phyloP scores from a whole-genome alignment of 2,888 invertebrate genomes.

The Megamerina dolium region DNA sequence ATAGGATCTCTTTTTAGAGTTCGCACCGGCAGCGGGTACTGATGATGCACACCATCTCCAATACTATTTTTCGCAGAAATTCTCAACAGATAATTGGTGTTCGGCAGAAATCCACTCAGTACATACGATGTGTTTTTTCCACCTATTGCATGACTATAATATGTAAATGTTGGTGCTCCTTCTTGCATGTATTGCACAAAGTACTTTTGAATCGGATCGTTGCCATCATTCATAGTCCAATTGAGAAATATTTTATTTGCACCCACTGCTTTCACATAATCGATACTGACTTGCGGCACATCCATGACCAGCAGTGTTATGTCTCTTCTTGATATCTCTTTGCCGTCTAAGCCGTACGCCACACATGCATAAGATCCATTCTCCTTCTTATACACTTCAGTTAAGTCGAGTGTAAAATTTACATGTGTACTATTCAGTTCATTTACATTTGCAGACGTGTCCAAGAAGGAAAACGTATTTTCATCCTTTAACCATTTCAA shows the following conservation, averaged over 20 bases:
- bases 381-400: conserved; percentile 60
- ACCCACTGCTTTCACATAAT: conserved; percentile 69
- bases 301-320: conserved; percentile 59
- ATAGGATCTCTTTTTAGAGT: conserved; percentile 68
- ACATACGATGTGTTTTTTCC: conserved; percentile 64
- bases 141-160: conserved; percentile 56
- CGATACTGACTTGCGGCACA: conserved; percentile 64
- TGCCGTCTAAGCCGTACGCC: conserved; percentile 43
- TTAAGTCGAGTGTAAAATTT: conserved; percentile 55
- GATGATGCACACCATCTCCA: conserved; percentile 55
- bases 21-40: conserved; percentile 53
- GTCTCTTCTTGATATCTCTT: conserved; percentile 45
- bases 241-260: conserved; percentile 70
- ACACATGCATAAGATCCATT: conserved; percentile 66
- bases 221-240: conserved; percentile 75
- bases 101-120: conserved; percentile 58
- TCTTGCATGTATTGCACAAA: conserved; percentile 55
- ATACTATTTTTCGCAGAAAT: conserved; percentile 63
- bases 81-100: conserved; percentile 62
- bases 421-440: conserved; percentile 55
- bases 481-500: conserved; percentile 57
- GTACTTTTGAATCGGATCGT: conserved; percentile 60
- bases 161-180: conserved; percentile 55
- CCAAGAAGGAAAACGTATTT: conserved; percentile 31
- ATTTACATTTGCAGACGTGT: conserved; percentile 43